phyloP scores from a whole-genome alignment of 2,113 vertebrate species.

The Passer domesticus region DNA sequence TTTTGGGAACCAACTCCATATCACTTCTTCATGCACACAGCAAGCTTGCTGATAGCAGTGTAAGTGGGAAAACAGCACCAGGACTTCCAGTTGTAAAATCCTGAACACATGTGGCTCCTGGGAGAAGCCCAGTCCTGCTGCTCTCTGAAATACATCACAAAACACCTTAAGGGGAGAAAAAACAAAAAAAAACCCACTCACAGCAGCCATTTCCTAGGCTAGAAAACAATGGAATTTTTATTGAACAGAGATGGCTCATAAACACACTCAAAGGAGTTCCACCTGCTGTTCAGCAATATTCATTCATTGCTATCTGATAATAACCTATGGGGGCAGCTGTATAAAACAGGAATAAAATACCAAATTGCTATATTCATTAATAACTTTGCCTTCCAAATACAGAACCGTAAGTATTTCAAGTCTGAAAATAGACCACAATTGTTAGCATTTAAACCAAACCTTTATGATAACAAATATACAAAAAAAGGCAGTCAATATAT shows the following conservation, averaged over 20 bases:
- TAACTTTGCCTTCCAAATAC: constrained; percentile 61
- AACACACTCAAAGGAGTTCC: constrained; percentile 54
- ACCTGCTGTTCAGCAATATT: constrained; percentile 66
- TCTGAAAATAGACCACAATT: constrained; percentile 68
- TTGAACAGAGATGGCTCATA: constrained; percentile 69
- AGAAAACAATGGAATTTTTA: constrained; percentile 65
- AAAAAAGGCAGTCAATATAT: constrained; percentile 70
- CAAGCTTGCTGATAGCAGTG: background rate
- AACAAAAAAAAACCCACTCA: constrained; percentile 5
- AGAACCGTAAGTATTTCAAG: constrained; percentile 56
- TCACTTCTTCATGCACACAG: background rate
- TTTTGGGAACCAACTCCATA: background rate
- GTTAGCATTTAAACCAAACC: constrained; percentile 59
- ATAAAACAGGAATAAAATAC: constrained; percentile 70
- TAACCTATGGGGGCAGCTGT: constrained; percentile 50
- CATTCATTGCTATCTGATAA: constrained; percentile 55
- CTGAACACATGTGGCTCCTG: fast-evolving
- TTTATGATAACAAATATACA: constrained; percentile 69
- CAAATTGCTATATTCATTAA: constrained; percentile 57
- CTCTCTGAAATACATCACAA: background rate
- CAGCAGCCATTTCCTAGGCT: constrained; percentile 52
- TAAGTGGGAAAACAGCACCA: background rate
- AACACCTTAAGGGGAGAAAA: background rate
- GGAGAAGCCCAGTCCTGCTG: background rate
- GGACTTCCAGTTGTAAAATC: background rate